Conservation (phyloP, 1,140 invertebrate genomes). For the Drosophila nannoptera region DNA sequence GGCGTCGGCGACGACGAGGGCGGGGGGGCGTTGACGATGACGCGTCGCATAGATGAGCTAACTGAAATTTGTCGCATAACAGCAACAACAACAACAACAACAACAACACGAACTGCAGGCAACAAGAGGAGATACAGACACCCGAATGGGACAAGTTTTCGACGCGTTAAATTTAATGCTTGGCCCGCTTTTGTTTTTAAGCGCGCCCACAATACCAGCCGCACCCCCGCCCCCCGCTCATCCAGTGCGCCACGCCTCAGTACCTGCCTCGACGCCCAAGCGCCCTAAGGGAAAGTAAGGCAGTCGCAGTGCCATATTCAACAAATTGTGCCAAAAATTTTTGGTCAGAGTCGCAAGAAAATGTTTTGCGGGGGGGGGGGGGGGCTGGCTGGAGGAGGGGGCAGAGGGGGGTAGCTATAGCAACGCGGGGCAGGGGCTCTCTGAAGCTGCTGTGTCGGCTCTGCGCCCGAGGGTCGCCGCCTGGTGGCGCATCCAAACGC, state of each 20-base stretch:
- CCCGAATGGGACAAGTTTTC: slow-evolving; percentile 68
- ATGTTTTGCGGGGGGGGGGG: neutral
- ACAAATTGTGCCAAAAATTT: slow-evolving; percentile 40
- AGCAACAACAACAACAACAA: slow-evolving; percentile 31
- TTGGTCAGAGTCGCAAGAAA: slow-evolving; percentile 32
- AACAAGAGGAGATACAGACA: slow-evolving; percentile 26
- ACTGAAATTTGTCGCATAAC: slow-evolving; percentile 72
- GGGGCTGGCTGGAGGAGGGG: neutral
- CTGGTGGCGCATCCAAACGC: slow-evolving; percentile 65
- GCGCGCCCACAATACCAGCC: neutral
- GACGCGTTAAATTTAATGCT: slow-evolving; percentile 73
- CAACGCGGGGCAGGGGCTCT: neutral
- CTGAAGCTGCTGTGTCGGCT: slow-evolving; percentile 1
- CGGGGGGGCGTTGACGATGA: slow-evolving; percentile 10
- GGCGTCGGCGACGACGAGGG: slow-evolving; percentile 6
- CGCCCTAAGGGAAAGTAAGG: slow-evolving; percentile 30
- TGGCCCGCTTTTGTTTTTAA: slow-evolving; percentile 35
- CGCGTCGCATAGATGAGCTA: slow-evolving; percentile 64
- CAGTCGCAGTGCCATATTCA: slow-evolving; percentile 15
- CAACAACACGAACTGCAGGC: slow-evolving; percentile 19
- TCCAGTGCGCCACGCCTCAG: neutral
- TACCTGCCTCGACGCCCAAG: neutral
- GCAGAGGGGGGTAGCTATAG: neutral
- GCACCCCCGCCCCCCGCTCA: neutral
- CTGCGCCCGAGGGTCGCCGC: slow-evolving; percentile 34